Conservation (phyloP, 2,888 invertebrate species). For the Nemoura dubitans region DNA sequence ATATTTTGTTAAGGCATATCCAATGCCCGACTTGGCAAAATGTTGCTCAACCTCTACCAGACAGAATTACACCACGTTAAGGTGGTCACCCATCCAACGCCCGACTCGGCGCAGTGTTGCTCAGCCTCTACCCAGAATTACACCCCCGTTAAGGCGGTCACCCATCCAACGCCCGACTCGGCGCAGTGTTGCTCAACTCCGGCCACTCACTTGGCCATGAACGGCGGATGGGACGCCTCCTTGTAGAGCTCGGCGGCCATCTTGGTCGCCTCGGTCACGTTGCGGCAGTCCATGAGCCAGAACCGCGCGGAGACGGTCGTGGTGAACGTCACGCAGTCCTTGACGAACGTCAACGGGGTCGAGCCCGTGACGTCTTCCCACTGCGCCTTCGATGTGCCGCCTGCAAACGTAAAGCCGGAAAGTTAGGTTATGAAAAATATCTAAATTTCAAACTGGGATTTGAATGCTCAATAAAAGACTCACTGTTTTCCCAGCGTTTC, state of each 20-base stretch:
- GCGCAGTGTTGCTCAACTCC: not conserved
- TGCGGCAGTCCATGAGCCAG: constrained; percentile 98
- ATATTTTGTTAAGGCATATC: too few relatives aligned
- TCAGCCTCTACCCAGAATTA: too few relatives aligned
- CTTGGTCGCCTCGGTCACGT: constrained; percentile 92
- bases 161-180: not conserved
- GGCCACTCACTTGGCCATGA: constrained; percentile 86
- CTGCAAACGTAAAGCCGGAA: constrained; percentile 58
- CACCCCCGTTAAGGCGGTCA: too few relatives aligned
- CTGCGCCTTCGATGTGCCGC: constrained; percentile 94
- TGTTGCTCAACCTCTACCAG: too few relatives aligned
- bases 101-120: too few relatives aligned
- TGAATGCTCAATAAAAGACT: too few relatives aligned
- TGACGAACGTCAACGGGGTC: constrained; percentile 94
- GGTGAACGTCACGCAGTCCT: constrained; percentile 97
- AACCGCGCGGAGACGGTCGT: constrained; percentile 98
- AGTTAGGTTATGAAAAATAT: not conserved
- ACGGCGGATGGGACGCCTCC: constrained; percentile 88
- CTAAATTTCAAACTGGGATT: too few relatives aligned
- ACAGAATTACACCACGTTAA: too few relatives aligned
- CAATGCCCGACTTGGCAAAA: too few relatives aligned
- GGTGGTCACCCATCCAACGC: too few relatives aligned
- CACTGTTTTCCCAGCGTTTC: too few relatives aligned
- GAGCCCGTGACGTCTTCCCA: constrained; percentile 99
- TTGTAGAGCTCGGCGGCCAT: constrained; percentile 97